These are phyloP conservation scores for Mastomys natalensis DNA, from an alignment of 2,113 vertebrate species.

Conservation along the genomic window DNA sequence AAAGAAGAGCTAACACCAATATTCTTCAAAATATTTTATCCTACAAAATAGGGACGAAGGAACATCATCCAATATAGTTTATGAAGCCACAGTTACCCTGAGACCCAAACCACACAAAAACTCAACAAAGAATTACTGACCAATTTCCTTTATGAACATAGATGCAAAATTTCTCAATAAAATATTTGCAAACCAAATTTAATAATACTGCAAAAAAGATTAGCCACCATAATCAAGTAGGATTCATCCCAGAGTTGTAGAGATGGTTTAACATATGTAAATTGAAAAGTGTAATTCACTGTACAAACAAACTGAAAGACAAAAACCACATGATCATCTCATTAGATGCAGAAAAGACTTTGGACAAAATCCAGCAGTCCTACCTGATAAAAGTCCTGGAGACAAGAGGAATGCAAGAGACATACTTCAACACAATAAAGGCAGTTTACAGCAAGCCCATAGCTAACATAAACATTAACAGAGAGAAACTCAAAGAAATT, in stretches of 20 bases:
- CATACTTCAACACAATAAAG: not conserved
- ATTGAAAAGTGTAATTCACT: not conserved
- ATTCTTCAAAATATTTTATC: not conserved
- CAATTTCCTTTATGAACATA: not conserved
- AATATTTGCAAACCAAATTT: not conserved
- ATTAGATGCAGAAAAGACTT: not conserved
- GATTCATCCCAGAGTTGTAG: not conserved
- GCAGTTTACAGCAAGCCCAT: not conserved
- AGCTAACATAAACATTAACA: not conserved
- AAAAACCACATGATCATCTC: not conserved
- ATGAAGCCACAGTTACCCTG: not conserved
- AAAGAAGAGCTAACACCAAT: not conserved
- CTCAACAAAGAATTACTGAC: not conserved
- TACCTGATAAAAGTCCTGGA: not conserved
- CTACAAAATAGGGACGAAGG: not conserved
- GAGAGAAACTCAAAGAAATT: not conserved
- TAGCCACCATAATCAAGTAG: not conserved
- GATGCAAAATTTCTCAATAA: not conserved
- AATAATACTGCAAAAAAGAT: not conserved
- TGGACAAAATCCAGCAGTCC: not conserved
- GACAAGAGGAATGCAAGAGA: not conserved
- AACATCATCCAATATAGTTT: not conserved
- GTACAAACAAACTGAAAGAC: not conserved
- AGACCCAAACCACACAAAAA: not conserved
- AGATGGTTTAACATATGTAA: not conserved